phyloP scores from a whole-genome alignment of 2,888 invertebrate genomes.

The Pseudococcus viburni region DNA sequence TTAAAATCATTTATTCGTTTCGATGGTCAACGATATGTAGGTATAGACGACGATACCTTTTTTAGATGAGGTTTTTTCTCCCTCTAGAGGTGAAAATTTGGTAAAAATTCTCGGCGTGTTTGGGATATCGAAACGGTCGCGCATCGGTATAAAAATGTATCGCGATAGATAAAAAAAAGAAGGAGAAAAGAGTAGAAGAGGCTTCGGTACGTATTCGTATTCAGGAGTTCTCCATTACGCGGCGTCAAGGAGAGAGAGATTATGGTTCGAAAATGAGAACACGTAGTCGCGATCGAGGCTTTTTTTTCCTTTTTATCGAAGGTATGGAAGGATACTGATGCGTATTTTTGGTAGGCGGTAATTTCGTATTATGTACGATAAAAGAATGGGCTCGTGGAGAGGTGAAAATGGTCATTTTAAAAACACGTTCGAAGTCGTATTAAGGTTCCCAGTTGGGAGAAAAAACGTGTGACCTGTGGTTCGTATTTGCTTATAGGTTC shows the following conservation, averaged over 20 bases:
- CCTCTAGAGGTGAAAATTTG: conserved; percentile 3
- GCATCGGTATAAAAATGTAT: conserved; percentile 19
- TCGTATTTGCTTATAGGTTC: not conserved
- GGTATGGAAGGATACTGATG: not conserved
- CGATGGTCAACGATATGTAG: conserved; percentile 12
- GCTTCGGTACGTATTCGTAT: not conserved
- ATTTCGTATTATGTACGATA: not conserved
- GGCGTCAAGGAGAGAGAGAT: not conserved
- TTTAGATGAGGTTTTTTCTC: conserved; percentile 5
- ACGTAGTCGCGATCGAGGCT: not conserved
- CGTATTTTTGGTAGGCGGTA: not conserved
- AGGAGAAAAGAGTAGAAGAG: not conserved
- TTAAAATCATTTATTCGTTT: conserved; percentile 35
- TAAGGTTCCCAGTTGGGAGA: not conserved
- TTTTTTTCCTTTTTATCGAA: not conserved
- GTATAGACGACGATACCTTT: not conserved
- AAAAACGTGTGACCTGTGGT: not conserved
- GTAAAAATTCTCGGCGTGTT: conserved; percentile 29
- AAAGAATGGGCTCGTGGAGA: not conserved
- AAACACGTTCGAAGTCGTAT: not conserved
- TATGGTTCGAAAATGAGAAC: not conserved
- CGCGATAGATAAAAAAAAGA: not conserved
- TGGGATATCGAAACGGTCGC: conserved; percentile 30
- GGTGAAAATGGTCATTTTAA: not conserved
- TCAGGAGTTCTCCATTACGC: not conserved